These are phyloP conservation scores for Kuschelorhynchus macadamiae DNA, from an alignment of 2,888 invertebrate species.

Conservation along the genomic window DNA sequence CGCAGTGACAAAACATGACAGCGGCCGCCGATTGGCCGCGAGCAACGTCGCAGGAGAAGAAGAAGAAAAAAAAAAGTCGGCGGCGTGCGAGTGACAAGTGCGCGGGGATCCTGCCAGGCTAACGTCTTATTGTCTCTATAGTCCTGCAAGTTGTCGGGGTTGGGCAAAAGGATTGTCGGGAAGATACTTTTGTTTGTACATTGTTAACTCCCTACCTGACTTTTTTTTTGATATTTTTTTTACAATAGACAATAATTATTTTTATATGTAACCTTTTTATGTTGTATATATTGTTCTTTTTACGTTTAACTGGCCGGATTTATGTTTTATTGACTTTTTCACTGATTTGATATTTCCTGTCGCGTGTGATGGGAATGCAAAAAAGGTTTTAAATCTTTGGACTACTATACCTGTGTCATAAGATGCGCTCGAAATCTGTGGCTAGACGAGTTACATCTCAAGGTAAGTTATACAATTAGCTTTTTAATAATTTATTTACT, in stretches of 20 bases:
- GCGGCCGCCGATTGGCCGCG: conserved; percentile 67
- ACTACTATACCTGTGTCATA: conserved; percentile 54
- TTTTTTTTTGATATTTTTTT: neutral
- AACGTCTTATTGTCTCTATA: conserved; percentile 64
- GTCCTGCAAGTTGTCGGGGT: conserved; percentile 40
- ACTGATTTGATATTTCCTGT: neutral
- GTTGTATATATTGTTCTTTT: too few species aligned
- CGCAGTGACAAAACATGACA: conserved; percentile 70
- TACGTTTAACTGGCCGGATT: too few species aligned
- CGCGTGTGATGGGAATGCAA: conserved; percentile 21
- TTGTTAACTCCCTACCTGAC: too few species aligned
- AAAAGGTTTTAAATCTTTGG: conserved; percentile 7
- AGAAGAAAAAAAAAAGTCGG: conserved; percentile 61
- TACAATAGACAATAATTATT: too few species aligned
- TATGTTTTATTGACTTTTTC: too few species aligned
- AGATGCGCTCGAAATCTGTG: conserved; percentile 82
- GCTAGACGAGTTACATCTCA: conserved; percentile 79
- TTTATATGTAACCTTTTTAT: too few species aligned
- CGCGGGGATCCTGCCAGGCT: conserved; percentile 57
- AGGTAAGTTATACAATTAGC: conserved; percentile 75
- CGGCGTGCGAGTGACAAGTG: conserved; percentile 49
- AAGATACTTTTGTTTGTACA: neutral
- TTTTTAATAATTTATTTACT: too few species aligned
- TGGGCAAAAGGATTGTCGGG: conserved; percentile 25
- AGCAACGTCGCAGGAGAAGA: conserved; percentile 54